A percentile compares a stretch with the other conserved stretches of the same genome.
phyloP scores from a whole-genome alignment of 1,140 invertebrate genomes.

The Papilio machaon region DNA sequence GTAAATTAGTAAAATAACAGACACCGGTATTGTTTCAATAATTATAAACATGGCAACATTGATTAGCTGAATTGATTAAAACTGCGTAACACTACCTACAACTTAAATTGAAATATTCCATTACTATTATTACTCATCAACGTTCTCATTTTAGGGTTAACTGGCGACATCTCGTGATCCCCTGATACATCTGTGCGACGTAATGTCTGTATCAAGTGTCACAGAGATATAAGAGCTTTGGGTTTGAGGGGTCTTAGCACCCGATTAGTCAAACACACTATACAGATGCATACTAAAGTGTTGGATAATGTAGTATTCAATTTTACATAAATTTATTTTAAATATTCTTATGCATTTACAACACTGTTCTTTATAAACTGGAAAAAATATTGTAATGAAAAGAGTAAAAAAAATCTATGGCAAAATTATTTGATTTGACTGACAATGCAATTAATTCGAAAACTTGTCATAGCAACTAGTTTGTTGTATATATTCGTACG shows the following conservation, averaged over 20 bases:
- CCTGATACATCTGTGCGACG: constrained; percentile 59
- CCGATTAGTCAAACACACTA: constrained; percentile 47
- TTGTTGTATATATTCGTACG: no score
- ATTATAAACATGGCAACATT: not conserved
- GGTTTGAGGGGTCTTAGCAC: constrained; percentile 49
- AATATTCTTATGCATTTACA: no score
- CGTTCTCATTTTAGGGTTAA: constrained; percentile 71
- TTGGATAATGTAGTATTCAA: not conserved
- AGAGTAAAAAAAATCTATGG: no score
- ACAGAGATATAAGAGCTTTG: constrained; percentile 58
- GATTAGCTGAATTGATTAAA: not conserved
- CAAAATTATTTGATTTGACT: no score
- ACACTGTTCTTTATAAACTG: no score
- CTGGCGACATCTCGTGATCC: constrained; percentile 65
- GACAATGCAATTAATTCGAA: no score
- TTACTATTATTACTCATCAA: constrained; percentile 73
- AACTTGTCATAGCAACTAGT: no score
- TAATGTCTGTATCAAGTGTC: constrained; percentile 70
- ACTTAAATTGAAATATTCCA: constrained; percentile 65
- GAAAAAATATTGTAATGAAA: no score
- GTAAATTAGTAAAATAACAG: not conserved
- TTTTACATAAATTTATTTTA: not conserved
- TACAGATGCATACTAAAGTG: constrained; percentile 32
- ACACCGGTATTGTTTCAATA: not conserved
- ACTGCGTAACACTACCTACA: constrained; percentile 42